Percentiles rank a stretch among this genome's conserved stretches.
Evolutionary conservation across 2,113 vertebrate species (phyloP).

Genomic region (Paraplagusia blochii): DNA sequence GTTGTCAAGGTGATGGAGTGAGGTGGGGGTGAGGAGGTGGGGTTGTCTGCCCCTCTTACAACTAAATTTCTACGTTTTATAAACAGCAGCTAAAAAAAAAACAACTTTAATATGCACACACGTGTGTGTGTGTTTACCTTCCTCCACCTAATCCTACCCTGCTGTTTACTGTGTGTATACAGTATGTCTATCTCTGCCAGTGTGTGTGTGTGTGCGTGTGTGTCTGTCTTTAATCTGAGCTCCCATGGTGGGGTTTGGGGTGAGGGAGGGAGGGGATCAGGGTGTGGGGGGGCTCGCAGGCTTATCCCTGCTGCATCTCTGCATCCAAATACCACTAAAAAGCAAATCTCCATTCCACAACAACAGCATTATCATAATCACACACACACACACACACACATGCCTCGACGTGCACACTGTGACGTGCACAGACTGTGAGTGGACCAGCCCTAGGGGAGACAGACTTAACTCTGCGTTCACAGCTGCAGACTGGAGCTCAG

Average conservation of each 20-base stretch:
- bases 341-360: slow-evolving; percentile 73
- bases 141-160: slow-evolving; percentile 58
- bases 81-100: neutral
- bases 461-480: slow-evolving; percentile 56
- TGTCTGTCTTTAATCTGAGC: slow-evolving; percentile 66
- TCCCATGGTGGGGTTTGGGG: slow-evolving; percentile 66
- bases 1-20: slow-evolving; percentile 65
- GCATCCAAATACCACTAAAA: slow-evolving; percentile 73
- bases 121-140: slow-evolving; percentile 48
- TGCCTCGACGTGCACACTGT: neutral
- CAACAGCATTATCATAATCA: slow-evolving; percentile 54
- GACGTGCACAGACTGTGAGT: no score
- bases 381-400: slow-evolving; percentile 18
- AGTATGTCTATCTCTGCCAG: slow-evolving; percentile 15
- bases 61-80: slow-evolving; percentile 8
- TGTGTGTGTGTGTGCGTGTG: slow-evolving; percentile 30
- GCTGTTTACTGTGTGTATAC: slow-evolving; percentile 53
- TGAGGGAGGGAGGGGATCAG: no score
- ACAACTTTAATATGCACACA: slow-evolving; percentile 13
- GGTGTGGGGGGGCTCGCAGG: slow-evolving; percentile 69
- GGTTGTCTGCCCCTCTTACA: slow-evolving; percentile 32
- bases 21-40: slow-evolving; percentile 7
- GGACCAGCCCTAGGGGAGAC: slow-evolving; percentile 46
- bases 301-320: slow-evolving; percentile 73
- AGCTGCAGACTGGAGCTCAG: no score